Base-by-base conservation (phyloP, 2,113 vertebrate genomes). In the Hydrolagus affinis region DNA sequence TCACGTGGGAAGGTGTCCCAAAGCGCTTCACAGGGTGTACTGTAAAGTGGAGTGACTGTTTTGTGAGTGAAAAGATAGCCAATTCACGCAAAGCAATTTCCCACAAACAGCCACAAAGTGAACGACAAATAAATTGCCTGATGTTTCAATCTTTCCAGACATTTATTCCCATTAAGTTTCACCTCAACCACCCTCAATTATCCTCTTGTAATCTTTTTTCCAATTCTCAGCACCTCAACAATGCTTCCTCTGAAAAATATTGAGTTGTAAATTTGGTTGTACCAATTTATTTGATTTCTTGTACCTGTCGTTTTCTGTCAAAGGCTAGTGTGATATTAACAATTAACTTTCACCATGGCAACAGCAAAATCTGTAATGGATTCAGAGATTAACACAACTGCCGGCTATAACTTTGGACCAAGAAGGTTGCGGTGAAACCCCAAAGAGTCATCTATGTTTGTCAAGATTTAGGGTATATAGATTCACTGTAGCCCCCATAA, bases 371-470 rank as follows among this genome's bases (percentile, higher is more conserved):
- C 62, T 62, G 76, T 17, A 62, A 60, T 59, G 25, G 59, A 78
- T 62, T 78, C 21, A 8, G 57, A 62, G 59, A 23, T 78, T 78
- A 78, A 78, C 59, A n/a, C n/a, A 78, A 56, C 76, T 78, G 76
- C 76, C 60, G 44, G 76, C 57, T 62, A 78, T 62, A 62, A 78
- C 62, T 3, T 78, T 62, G 59, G 76, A 25, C 59, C 76, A 23
- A 62, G 62, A 21, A n/a, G 75, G 59, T 57, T 77, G 75, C 23
- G 17, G 10, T 62, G 57, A 62, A 78, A 78, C 76, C 56, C n/a
- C 60, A 72, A 78, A 78, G 21, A 78, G 76, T 78, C 76, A 78
- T 78, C 76, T 59, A 78, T 62, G 62, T 60, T 59, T 78, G 76
- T 78, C 76, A 78, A 78, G 76, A 78, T 78, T 60, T 23, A 25